Percentiles rank a stretch among this genome's conserved stretches.
Conservation (phyloP, 2,797 vertebrate species). For the Erithacus rubecula region DNA sequence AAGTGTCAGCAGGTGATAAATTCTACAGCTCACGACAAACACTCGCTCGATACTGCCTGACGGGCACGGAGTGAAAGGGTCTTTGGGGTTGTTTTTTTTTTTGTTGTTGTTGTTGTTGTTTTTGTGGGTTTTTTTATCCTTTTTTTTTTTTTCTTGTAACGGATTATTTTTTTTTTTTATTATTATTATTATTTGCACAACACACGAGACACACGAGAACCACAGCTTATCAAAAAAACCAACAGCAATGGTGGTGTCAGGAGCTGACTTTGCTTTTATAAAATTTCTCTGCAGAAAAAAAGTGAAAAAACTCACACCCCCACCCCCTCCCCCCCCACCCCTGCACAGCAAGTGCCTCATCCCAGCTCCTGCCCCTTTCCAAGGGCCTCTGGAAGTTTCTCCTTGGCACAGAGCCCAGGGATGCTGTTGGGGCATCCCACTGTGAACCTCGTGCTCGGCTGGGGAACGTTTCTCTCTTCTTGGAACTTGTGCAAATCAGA, state of each 20-base stretch:
- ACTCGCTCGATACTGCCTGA: slow-evolving; percentile 74
- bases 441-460: neutral
- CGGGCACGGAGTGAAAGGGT: slow-evolving; percentile 71
- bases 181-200: slow-evolving; percentile 69
- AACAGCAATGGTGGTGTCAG: slow-evolving; percentile 49
- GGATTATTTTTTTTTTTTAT: slow-evolving; percentile 48
- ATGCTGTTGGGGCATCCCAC: neutral
- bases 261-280: slow-evolving; percentile 55
- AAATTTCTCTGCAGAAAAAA: slow-evolving; percentile 66
- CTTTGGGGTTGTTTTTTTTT: neutral
- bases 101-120: no score
- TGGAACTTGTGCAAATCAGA: slow-evolving; percentile 53
- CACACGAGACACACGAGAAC: slow-evolving; percentile 69
- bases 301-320: neutral
- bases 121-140: neutral
- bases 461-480: neutral
- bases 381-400: neutral
- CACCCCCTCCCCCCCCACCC: neutral
- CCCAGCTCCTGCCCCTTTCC: neutral
- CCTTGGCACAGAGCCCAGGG: neutral
- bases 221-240: slow-evolving; percentile 63
- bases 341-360: slow-evolving; percentile 27
- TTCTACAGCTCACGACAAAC: slow-evolving; percentile 71
- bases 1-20: slow-evolving; percentile 72
- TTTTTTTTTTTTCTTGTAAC: neutral